Base-by-base conservation (phyloP, 2,113 vertebrate genomes). In the Cebidichthys violaceus region DNA sequence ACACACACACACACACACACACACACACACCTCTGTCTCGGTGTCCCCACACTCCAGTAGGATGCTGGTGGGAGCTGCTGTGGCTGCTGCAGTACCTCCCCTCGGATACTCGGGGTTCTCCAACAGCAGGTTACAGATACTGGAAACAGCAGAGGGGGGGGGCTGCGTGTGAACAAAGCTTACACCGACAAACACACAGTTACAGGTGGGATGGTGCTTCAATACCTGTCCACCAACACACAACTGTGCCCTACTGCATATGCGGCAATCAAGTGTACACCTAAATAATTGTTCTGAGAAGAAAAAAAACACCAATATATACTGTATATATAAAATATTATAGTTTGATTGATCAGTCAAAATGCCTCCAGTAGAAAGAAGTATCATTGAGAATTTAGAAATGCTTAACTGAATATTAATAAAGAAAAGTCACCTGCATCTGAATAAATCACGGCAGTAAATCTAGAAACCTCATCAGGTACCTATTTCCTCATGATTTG, bases 41-140 rank as follows among this genome's bases (percentile, higher is more conserved):
- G 94, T 94, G 65, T 97, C 96, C 75, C 95, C 96, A 83, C 97
- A 96, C 92, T 98, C 96, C 60, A 99, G 96, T 20, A 99, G 95
- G 89, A 97, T 97, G 94, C 96, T 99, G 88, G 90, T 97, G 81
- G 96, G 96, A 72, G 95, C 95, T 77, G 95, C 95, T 85, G 96
- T 10, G n/a, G 84, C 92, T 75, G 96, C 93, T 59, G 96, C 87
- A 78, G 93, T 94, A 84, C 96, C 96, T 83, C 95, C 96, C 94
- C 96, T 97, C 70, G 97, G 97, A 92, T 97, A 99, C 87, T 97
- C 96, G 59, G 97, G 97, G 81, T 96, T 97, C 94, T 99, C 97
- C 95, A 99, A 93, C 91, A 99, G 96, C 90, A 97, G 95, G 95
- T 99, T 99, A 94, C 97, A 99, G 92, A 99, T 96, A 81, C 98